These are phyloP conservation scores for Dioctria rufipes DNA, from an alignment of 2,888 invertebrate genomes.

Conservation along the genomic window DNA sequence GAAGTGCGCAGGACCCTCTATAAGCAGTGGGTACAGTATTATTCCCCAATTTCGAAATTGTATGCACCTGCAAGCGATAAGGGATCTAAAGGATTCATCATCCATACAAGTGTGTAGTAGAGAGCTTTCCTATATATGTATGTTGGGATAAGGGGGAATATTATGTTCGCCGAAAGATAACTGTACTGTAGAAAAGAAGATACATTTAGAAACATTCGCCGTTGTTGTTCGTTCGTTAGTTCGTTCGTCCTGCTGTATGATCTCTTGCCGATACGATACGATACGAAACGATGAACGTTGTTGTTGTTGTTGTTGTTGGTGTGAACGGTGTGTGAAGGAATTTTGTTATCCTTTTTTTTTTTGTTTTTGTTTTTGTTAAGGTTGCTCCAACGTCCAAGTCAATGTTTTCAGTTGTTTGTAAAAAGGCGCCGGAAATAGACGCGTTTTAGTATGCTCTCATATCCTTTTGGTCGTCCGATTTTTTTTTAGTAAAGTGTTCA, in stretches of 20 bases:
- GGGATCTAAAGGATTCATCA: no score
- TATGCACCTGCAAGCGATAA: no score
- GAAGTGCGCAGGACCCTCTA: neutral
- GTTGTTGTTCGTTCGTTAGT: neutral
- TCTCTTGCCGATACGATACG: neutral
- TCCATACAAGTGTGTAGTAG: neutral
- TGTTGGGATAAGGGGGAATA: neutral
- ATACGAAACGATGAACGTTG: neutral
- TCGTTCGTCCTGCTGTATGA: neutral
- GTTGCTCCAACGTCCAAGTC: conserved; percentile 49
- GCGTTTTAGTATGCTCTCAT: conserved; percentile 50
- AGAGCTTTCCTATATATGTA: conserved; percentile 1
- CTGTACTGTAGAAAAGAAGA: neutral
- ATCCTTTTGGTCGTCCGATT: neutral
- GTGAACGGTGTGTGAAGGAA: conserved; percentile 16
- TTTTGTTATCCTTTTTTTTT: conserved; percentile 50
- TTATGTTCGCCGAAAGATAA: conserved; percentile 27
- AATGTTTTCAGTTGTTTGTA: conserved; percentile 64
- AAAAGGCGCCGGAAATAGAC: conserved; percentile 68
- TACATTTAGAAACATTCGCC: conserved; percentile 34
- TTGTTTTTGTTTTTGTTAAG: neutral
- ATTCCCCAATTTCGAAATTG: conserved; percentile 50
- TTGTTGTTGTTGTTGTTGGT: neutral
- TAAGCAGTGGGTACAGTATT: no score
- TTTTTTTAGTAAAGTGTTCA: neutral